Conservation (phyloP, 2,888 invertebrate species). For the Amphipyra berbera region DNA sequence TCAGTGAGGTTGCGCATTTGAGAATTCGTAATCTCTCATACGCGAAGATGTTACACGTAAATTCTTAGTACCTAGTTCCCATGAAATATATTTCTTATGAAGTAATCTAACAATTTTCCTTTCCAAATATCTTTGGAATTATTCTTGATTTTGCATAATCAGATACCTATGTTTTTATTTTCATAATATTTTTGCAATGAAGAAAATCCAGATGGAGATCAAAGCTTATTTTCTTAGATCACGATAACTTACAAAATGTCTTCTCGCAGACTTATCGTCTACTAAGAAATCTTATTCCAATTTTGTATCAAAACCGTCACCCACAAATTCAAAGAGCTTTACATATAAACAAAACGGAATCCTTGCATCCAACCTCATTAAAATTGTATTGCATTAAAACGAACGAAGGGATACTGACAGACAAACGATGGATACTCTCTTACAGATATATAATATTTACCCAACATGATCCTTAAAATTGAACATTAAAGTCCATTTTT, state of each 20-base stretch:
- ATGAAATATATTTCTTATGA: too few species aligned
- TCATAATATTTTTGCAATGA: too few species aligned
- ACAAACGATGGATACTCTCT: constrained; percentile 57
- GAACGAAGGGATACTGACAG: constrained; percentile 52
- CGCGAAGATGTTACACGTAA: too few species aligned
- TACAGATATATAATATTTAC: constrained; percentile 25
- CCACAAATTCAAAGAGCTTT: constrained; percentile 42
- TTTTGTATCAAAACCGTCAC: constrained; percentile 18
- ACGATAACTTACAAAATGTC: constrained; percentile 1
- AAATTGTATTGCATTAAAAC: constrained; percentile 60
- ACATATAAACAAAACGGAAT: constrained; percentile 32
- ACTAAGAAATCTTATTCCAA: constrained; percentile 17
- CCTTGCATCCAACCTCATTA: constrained; percentile 66
- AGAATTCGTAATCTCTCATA: too few species aligned
- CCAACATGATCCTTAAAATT: constrained; percentile 9
- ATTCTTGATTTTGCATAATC: too few species aligned
- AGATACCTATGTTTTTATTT: too few species aligned
- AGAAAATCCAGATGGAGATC: background rate
- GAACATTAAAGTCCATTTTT: constrained; percentile 29
- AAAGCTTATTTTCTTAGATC: background rate
- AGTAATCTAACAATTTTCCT: too few species aligned
- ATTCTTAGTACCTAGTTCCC: too few species aligned
- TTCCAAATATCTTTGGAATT: too few species aligned
- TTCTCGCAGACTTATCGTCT: constrained; percentile 23
- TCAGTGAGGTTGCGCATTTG: too few species aligned